phyloP scores from a whole-genome alignment of 2,888 invertebrate genomes.

The Syrphus vitripennis region DNA sequence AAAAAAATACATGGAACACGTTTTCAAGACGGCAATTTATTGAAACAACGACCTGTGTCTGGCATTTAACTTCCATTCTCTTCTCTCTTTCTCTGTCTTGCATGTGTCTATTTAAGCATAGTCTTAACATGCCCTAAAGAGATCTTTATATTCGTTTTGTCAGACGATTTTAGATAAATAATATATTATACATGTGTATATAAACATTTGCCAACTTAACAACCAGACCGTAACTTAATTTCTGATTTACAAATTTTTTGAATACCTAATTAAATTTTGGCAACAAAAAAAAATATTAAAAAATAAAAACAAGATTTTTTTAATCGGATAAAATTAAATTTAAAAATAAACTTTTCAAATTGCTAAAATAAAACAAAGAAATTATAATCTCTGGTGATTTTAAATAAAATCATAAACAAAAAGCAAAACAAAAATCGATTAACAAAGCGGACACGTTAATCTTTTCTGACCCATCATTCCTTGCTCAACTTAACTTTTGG shows the following conservation, averaged over 20 bases:
- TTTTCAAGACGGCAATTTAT: slow-evolving; percentile 45
- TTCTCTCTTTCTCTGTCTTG: background rate
- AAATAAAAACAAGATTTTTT: background rate
- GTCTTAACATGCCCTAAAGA: slow-evolving; percentile 1
- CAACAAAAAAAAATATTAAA: background rate
- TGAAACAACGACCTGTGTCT: slow-evolving; percentile 56
- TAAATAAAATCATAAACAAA: too few species aligned
- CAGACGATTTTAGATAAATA: background rate
- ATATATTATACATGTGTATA: background rate
- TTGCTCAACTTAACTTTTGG: background rate
- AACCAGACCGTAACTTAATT: slow-evolving; percentile 55
- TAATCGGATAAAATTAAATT: slow-evolving; percentile 12
- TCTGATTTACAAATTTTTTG: slow-evolving; percentile 53
- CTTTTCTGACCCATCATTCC: background rate
- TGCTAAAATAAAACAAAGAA: slow-evolving; percentile 6
- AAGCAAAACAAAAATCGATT: background rate
- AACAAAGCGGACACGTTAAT: slow-evolving; percentile 23
- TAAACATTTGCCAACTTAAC: slow-evolving; percentile 26
- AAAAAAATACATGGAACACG: slow-evolving; percentile 9
- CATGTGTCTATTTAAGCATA: too few species aligned
- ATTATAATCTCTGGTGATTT: background rate
- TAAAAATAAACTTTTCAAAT: background rate
- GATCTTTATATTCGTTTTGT: background rate
- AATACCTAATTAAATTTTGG: slow-evolving; percentile 47
- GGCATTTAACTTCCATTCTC: slow-evolving; percentile 16